Base-by-base conservation (phyloP, 2,797 vertebrate species). In the Pseudocheirus occidentalis region DNA sequence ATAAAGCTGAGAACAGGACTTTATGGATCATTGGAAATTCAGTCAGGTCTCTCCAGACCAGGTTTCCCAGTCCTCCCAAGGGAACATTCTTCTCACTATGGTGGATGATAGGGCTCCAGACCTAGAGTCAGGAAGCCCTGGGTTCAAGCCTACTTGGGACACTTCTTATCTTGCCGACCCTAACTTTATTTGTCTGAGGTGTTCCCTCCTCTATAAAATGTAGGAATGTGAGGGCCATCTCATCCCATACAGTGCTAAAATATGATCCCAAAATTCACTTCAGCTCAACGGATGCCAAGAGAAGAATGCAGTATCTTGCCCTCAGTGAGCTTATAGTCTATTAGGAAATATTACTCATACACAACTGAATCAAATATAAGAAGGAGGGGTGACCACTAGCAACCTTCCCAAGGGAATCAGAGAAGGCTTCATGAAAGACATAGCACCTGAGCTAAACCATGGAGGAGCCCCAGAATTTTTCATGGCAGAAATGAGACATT, bases 71-170 rank as follows among this genome's bases (percentile, higher is more conserved):
- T 46, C n/a, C 56, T 90, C 28, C n/a, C 12, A 4, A 90, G 94
- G 40, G 57, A 2, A 4, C 21, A 6, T 52, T 0, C 16, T 54
- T 6, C 14, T 52, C 81, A 40, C 5, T 3, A 7, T 4, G 4
- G 92, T 0, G 5, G 0, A 0, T 91, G 28, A 66, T 0, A 0
- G 9, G 0, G 34, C 4, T 1, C 0, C 52, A 91, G 89, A 24
- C 58, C 90, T 1, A 40, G 29, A 3, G 40, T 81, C 73, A 46
- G 73, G 9, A 81, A 81, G 40, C n/a, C 73, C n/a, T 46, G 73
- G 73, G 40, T 81, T 81, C 73, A 81, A 81, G 18, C 55, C 50
- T n/a, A 13, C 53, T 29, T n/a, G 0, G 4, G 1, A 58, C 0
- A 0, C 0, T 2, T 4, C 89, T 87, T 46, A 87, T 54, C 11